Evolutionary conservation across 2,113 vertebrate genomes (phyloP).

Genomic region (Petrocephalus zakoni): DNA sequence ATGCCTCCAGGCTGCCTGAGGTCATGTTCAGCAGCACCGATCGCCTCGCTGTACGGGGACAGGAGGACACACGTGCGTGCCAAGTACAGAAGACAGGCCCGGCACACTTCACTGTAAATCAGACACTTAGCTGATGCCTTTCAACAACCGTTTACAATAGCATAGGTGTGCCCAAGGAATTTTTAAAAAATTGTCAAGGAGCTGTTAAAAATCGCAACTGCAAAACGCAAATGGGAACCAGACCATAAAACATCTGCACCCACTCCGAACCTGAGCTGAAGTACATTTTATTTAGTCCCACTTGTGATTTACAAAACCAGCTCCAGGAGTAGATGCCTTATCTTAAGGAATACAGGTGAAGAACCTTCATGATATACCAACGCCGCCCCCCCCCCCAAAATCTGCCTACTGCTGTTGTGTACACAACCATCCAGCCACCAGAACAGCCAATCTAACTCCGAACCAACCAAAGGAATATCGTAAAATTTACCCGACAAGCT

Average conservation of each 20-base stretch:
- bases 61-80: constrained; percentile 3
- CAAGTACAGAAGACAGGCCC: neutral
- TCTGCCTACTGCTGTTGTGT: neutral
- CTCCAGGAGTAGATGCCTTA: neutral
- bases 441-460: neutral
- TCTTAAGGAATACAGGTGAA: neutral
- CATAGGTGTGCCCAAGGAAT: neutral
- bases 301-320: neutral
- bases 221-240: neutral
- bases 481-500: constrained; percentile 46
- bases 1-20: constrained; percentile 71
- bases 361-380: neutral
- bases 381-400: no score
- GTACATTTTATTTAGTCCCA: neutral
- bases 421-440: neutral
- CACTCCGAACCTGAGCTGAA: neutral
- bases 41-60: constrained; percentile 53
- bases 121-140: neutral
- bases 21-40: constrained; percentile 59
- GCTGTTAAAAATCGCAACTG: neutral
- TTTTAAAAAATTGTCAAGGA: neutral
- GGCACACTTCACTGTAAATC: neutral
- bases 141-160: neutral
- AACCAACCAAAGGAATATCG: neutral
- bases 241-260: neutral